phyloP scores from a whole-genome alignment of 1,140 invertebrate genomes.

The Aphaenogaster floridana region DNA sequence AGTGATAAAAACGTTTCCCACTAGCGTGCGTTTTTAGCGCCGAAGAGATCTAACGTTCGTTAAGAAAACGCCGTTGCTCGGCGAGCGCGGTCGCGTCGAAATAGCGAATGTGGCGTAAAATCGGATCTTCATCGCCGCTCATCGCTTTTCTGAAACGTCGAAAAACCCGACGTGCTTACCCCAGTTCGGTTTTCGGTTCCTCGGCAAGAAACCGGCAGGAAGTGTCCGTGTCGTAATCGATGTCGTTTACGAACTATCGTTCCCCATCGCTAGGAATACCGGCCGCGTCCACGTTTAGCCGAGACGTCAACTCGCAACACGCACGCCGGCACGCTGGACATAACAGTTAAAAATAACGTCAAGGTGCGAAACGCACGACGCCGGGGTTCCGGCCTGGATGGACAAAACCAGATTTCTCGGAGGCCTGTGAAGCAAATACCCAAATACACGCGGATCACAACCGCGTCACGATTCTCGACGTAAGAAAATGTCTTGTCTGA shows the following conservation, averaged over 20 bases:
- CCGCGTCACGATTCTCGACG: not conserved
- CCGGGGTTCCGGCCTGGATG: constrained; percentile 29
- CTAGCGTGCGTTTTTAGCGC: not conserved
- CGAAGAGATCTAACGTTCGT: not conserved
- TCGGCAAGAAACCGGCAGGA: not conserved
- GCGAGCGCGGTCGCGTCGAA: not conserved
- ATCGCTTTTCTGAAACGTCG: not conserved
- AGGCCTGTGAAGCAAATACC: not conserved
- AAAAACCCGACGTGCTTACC: not conserved
- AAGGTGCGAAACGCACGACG: constrained; percentile 57
- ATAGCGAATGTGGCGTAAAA: not conserved
- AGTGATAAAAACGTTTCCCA: constrained; percentile 9
- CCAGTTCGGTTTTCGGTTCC: not conserved
- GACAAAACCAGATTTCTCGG: constrained; percentile 7
- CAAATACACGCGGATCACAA: not conserved
- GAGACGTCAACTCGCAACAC: constrained; percentile 56
- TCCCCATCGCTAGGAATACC: constrained; percentile 21
- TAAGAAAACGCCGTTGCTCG: not conserved
- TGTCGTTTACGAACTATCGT: constrained; percentile 19
- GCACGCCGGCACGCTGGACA: constrained; percentile 33
- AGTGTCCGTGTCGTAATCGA: not conserved
- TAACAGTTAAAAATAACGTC: constrained; percentile 74
- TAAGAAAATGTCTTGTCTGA: not conserved
- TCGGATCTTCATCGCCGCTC: not conserved
- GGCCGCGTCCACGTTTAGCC: constrained; percentile 52